A percentile compares a stretch with the other conserved stretches of the same genome.
Conservation (phyloP, 2,888 invertebrate genomes). For the Crioceris asparagi region DNA sequence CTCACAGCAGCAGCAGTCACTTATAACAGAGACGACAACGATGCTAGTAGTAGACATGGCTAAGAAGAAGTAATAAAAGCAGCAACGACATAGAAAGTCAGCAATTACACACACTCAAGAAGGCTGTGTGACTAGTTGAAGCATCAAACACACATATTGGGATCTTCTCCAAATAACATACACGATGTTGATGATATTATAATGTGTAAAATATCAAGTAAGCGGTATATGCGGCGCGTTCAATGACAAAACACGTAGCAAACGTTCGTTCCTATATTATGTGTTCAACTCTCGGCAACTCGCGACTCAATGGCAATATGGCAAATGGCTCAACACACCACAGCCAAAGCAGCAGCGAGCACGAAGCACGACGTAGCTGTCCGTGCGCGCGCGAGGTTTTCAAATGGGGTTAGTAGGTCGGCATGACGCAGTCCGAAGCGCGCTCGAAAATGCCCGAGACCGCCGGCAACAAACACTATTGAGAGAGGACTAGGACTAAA, state of each 20-base stretch:
- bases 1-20: no score
- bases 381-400: constrained; percentile 39
- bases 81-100: no score
- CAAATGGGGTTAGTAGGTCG: constrained; percentile 61
- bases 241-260: not conserved
- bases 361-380: constrained; percentile 1
- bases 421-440: constrained; percentile 43
- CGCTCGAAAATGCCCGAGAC: constrained; percentile 59
- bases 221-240: not conserved
- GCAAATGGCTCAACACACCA: constrained; percentile 7
- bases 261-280: not conserved
- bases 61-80: no score
- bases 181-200: no score
- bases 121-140: no score
- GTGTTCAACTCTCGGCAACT: constrained; percentile 24
- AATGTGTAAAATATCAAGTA: not conserved
- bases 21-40: no score
- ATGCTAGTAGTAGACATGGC: no score
- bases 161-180: no score
- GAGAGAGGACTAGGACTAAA: no score
- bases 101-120: no score
- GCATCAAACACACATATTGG: no score
- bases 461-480: no score
- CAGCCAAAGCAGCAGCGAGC: not conserved
- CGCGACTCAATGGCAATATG: constrained; percentile 35